A percentile compares a stretch with the other conserved stretches of the same genome.
Evolutionary conservation across 2,888 invertebrate genomes (phyloP).

Genomic region (Cancer borealis): DNA sequence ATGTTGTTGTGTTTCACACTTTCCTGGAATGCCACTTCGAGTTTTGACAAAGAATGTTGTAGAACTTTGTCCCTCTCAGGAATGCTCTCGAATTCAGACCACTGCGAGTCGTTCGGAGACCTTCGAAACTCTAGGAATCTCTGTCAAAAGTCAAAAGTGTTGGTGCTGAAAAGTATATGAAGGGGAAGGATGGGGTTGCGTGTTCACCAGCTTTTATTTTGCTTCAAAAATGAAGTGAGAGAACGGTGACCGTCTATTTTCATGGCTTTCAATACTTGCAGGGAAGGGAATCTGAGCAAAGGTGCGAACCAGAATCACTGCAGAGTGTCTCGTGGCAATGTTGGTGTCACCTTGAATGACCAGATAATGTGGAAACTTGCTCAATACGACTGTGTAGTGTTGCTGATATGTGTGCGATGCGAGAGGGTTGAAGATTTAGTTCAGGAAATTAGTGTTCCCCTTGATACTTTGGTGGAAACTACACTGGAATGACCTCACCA

Average conservation of each 20-base stretch:
- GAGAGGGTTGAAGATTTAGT: too few species aligned
- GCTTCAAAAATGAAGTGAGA: neutral
- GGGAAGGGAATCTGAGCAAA: too few species aligned
- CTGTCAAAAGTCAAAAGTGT: neutral
- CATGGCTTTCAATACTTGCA: too few species aligned
- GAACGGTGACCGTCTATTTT: too few species aligned
- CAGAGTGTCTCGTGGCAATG: too few species aligned
- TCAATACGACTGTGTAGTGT: too few species aligned
- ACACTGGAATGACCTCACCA: neutral
- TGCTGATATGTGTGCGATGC: too few species aligned
- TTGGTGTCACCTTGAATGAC: too few species aligned
- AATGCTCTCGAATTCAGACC: conserved; percentile 20
- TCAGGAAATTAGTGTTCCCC: too few species aligned
- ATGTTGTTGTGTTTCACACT: conserved; percentile 20
- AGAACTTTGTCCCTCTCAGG: neutral
- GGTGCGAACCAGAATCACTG: too few species aligned
- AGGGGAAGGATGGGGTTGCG: neutral
- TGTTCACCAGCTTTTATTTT: neutral
- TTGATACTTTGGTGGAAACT: too few species aligned
- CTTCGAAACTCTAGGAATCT: neutral
- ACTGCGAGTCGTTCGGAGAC: neutral
- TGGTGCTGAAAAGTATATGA: neutral
- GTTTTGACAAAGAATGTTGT: neutral
- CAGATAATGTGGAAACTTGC: too few species aligned
- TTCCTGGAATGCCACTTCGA: neutral